These are phyloP conservation scores for Epinephelus malabaricus DNA, from an alignment of 2,797 vertebrate species.

Conservation along the genomic window DNA sequence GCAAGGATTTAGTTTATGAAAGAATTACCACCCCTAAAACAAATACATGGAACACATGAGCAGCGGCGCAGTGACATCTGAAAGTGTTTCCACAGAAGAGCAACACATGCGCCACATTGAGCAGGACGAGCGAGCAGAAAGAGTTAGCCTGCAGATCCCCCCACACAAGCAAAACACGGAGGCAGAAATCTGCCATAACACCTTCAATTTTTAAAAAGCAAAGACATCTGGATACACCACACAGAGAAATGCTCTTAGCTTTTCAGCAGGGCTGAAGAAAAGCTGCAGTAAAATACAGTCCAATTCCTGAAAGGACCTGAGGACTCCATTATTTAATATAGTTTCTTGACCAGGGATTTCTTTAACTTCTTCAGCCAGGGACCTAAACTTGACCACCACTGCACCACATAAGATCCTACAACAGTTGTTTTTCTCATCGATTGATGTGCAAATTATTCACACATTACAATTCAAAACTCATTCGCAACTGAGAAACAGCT, in stretches of 20 bases:
- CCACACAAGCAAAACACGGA: not conserved
- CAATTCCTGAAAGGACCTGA: not conserved
- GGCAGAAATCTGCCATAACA: constrained; percentile 1
- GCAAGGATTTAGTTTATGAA: not conserved
- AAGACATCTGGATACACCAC: constrained; percentile 16
- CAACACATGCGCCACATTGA: constrained; percentile 12
- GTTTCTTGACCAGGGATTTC: not conserved
- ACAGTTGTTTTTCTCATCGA: not conserved
- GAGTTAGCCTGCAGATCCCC: not conserved
- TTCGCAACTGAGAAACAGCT: not conserved
- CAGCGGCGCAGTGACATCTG: not conserved
- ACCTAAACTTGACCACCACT: not conserved
- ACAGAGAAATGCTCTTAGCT: not conserved
- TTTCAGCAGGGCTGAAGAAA: not conserved
- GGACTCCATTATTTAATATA: not conserved
- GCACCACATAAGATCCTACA: not conserved
- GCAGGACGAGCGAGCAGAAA: not conserved
- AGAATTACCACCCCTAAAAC: not conserved
- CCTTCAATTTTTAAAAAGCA: constrained; percentile 29
- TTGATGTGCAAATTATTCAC: not conserved
- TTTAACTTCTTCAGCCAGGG: not conserved
- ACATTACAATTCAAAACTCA: too few species aligned
- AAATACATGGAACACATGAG: not conserved
- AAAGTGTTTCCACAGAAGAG: not conserved
- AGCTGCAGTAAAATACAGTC: not conserved